Base-by-base conservation (phyloP, 2,113 vertebrate species). In the Hyla sarda region DNA sequence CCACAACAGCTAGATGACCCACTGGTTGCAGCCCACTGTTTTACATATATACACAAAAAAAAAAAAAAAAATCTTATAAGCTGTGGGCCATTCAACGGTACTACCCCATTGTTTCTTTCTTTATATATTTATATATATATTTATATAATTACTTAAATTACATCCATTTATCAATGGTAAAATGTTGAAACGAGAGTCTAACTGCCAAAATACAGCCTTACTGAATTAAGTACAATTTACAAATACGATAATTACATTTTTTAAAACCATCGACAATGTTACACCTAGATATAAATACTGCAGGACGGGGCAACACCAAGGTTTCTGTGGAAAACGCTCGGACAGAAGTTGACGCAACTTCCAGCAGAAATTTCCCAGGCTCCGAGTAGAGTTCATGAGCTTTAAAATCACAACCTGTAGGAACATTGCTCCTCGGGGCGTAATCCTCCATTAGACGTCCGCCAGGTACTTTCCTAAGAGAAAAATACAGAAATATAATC, bases 401-500 rank as follows among this genome's bases (percentile, higher is more conserved):
- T 89, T 71, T 87, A 83, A 83, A 87, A 92, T 88, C 88, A 92
- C 93, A 95, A 93, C 88, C 89, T 86, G 85, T 89, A 91, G 84
- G 56, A 73, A 90, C 84, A 89, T 89, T 80, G 92, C 91, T 94
- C 90, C 92, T 92, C 0, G 54, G 67, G 90, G 91, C 85, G 88
- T 87, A 89, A 88, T 82, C 87, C 89, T 91, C 92, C 88, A 81
- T 96, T 94, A 99, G 92, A 99, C 98, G 93, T 99, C 97, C 0
- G 98, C 98, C 96, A 99, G 93, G 92, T 99, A 99, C 95, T 99
- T 99, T 91, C 98, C 98, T 99, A 88, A 41, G 92, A 91, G 94
- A 93, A 90, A 88, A 75, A 72, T 30, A 84, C 47, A 52, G 1
- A 52, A 50, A 23, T 7, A 71, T 28, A 62, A 28, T 28, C 58